Conservation (phyloP, 2,797 vertebrate genomes). For the Podarcis lilfordi region DNA sequence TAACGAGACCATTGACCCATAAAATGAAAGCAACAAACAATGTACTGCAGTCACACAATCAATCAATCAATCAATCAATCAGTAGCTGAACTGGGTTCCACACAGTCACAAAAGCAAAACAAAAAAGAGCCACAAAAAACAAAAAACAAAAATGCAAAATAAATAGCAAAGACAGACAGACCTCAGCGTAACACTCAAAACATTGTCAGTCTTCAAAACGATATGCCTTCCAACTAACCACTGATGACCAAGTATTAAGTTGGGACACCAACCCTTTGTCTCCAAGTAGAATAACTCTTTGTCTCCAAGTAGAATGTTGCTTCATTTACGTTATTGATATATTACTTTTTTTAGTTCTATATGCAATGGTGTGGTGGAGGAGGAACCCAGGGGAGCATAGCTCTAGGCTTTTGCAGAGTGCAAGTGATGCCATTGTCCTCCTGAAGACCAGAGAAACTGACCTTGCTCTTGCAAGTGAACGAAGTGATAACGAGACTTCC, state of each 20-base stretch:
- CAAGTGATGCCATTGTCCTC: not conserved
- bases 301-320: not conserved
- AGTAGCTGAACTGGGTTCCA: no score
- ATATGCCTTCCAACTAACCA: not conserved
- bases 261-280: conserved; percentile 1
- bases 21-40: no score
- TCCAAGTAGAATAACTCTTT: not conserved
- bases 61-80: no score
- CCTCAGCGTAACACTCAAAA: not conserved
- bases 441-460: not conserved
- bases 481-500: not conserved
- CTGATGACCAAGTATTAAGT: not conserved
- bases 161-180: no score
- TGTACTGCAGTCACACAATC: no score
- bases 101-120: no score
- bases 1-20: no score
- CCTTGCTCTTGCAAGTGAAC: not conserved
- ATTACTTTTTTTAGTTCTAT: not conserved
- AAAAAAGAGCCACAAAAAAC: no score
- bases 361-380: not conserved
- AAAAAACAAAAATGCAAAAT: no score
- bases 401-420: not conserved
- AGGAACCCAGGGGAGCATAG: not conserved
- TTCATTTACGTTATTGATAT: not conserved
- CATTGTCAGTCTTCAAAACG: not conserved